Evolutionary conservation across 2,888 invertebrate genomes (phyloP).

Genomic region (Lithodes maja): DNA sequence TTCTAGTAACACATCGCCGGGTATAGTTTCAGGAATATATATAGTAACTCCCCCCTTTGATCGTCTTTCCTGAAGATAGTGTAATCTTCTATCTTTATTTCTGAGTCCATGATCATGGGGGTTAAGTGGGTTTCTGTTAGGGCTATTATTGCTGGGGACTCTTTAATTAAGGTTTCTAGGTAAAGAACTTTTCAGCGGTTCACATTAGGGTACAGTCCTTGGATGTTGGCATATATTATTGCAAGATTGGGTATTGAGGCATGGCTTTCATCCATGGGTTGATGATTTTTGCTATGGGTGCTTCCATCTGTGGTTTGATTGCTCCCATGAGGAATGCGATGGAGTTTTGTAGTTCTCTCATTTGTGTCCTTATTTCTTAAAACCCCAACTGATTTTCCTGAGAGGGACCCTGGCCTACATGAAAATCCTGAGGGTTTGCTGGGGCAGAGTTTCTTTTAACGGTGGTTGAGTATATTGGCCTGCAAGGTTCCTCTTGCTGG

Average conservation of each 20-base stretch:
- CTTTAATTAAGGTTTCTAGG: no score
- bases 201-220: no score
- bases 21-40: neutral
- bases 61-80: neutral
- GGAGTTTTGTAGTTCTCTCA: neutral
- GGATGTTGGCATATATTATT: no score
- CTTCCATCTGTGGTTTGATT: neutral
- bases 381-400: neutral
- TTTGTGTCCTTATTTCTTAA: neutral
- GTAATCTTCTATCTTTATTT: neutral
- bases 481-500: no score
- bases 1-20: neutral
- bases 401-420: rapidly evolving
- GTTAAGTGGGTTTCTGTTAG: neutral
- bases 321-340: neutral
- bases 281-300: neutral
- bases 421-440: neutral
- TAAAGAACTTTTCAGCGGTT: no score
- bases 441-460: no score
- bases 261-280: no score
- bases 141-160: neutral
- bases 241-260: no score
- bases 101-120: neutral
- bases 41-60: neutral
- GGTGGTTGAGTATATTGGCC: no score